Percentiles rank a stretch among this genome's conserved stretches.
Conservation (phyloP, 2,113 vertebrate genomes). For the Geococcyx californianus region DNA sequence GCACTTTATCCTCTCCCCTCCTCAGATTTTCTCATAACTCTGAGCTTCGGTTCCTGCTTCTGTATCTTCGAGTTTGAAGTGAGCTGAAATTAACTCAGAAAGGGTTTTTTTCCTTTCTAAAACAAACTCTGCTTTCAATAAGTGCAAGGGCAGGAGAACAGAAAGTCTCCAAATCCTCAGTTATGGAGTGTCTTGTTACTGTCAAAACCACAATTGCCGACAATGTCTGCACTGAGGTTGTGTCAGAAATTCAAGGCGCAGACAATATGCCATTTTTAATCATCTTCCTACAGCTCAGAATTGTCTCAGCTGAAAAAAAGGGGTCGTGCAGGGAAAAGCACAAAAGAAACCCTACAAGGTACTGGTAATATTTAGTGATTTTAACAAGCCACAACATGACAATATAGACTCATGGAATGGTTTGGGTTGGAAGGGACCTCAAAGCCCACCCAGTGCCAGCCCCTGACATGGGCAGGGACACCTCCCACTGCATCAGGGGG, state of each 20-base stretch:
- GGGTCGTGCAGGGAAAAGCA: not conserved
- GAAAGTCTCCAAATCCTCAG: not conserved
- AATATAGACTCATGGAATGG: too few species aligned
- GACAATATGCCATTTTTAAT: conserved; percentile 51
- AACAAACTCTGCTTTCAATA: conserved; percentile 69
- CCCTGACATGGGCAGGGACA: too few species aligned
- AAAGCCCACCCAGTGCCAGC: too few species aligned
- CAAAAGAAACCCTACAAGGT: not conserved
- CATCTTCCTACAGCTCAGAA: conserved; percentile 24
- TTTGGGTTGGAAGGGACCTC: too few species aligned
- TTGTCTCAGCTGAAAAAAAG: not conserved
- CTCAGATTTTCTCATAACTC: not conserved
- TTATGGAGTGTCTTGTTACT: conserved; percentile 50
- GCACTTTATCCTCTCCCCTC: not conserved
- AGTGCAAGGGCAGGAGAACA: conserved; percentile 66
- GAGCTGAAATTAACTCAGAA: conserved; percentile 66
- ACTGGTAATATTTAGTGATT: not conserved
- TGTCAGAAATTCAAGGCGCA: conserved; percentile 54
- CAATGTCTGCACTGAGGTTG: not conserved
- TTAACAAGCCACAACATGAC: not conserved
- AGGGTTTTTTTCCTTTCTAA: conserved; percentile 3
- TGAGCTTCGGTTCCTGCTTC: not conserved
- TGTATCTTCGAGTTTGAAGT: conserved; percentile 10
- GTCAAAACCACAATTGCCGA: conserved; percentile 58
- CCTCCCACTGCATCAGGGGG: too few species aligned